Conservation (phyloP, 2,797 vertebrate genomes). For the Vespertilio murinus region DNA sequence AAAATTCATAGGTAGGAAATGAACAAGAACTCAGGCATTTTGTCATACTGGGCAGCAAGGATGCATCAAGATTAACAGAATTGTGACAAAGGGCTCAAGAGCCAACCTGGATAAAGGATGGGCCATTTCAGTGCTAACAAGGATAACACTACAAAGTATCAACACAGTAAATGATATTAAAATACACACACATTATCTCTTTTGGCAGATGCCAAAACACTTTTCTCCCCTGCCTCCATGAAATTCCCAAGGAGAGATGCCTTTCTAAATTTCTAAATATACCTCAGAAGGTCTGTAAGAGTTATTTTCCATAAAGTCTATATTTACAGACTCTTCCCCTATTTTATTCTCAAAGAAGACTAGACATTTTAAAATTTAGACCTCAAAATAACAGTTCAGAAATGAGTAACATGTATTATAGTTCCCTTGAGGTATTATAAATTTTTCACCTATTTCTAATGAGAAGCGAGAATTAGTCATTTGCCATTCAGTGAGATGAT, state of each 20-base stretch:
- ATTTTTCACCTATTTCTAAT: constrained; percentile 64
- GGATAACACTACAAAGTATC: background rate
- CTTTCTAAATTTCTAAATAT: background rate
- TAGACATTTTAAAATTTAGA: constrained; percentile 11
- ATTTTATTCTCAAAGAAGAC: constrained; percentile 14
- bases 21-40: background rate
- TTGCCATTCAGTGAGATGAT: constrained; percentile 51
- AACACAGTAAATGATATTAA: background rate
- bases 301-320: background rate
- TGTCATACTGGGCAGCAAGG: background rate
- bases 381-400: background rate
- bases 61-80: background rate
- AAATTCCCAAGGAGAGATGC: background rate
- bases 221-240: background rate
- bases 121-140: background rate
- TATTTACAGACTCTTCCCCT: background rate
- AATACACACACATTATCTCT: background rate
- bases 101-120: background rate
- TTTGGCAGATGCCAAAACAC: background rate
- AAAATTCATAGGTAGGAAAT: background rate
- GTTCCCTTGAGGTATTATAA: constrained; percentile 71
- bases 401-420: background rate
- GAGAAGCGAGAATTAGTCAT: constrained; percentile 52
- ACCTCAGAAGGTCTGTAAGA: background rate
- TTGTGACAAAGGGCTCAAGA: background rate